These are phyloP conservation scores for Poecilia velifera DNA, from an alignment of 2,797 vertebrate species.

Conservation along the genomic window DNA sequence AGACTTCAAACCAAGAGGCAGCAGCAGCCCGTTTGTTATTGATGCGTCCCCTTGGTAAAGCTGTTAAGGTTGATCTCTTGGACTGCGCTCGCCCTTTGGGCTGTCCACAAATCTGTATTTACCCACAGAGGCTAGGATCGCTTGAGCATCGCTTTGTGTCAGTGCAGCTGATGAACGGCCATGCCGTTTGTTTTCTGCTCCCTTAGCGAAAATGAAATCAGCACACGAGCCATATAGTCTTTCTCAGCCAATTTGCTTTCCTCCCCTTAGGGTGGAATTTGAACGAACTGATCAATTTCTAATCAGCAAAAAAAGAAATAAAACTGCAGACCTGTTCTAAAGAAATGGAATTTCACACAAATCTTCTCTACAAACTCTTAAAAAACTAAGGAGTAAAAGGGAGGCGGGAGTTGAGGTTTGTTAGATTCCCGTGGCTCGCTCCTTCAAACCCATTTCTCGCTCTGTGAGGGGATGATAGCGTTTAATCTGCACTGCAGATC, in stretches of 20 bases:
- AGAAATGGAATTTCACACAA: constrained; percentile 39
- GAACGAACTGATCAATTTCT: constrained; percentile 75
- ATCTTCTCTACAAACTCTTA: constrained; percentile 31
- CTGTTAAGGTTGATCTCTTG: constrained; percentile 52
- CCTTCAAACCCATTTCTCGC: constrained; percentile 19
- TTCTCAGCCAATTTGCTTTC: constrained; percentile 44
- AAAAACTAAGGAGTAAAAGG: constrained; percentile 42
- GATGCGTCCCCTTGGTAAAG: constrained; percentile 57
- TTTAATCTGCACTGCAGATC: constrained; percentile 39
- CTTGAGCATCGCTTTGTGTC: constrained; percentile 43
- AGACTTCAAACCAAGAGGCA: constrained; percentile 49
- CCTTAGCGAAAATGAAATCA: constrained; percentile 51
- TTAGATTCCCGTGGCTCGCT: constrained; percentile 14
- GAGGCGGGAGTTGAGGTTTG: constrained; percentile 13
- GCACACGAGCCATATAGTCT: constrained; percentile 31
- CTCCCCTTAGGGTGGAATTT: constrained; percentile 53
- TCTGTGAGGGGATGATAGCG: constrained; percentile 18
- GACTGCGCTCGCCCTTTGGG: constrained; percentile 52
- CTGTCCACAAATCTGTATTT: constrained; percentile 59
- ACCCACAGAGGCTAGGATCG: constrained; percentile 27
- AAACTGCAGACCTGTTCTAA: constrained; percentile 44
- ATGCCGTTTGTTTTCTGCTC: constrained; percentile 47
- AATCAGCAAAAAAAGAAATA: constrained; percentile 53
- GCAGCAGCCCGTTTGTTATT: constrained; percentile 52
- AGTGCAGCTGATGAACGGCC: constrained; percentile 52